These are phyloP conservation scores for Lymantria dispar DNA, from an alignment of 2,888 invertebrate genomes.

Conservation along the genomic window DNA sequence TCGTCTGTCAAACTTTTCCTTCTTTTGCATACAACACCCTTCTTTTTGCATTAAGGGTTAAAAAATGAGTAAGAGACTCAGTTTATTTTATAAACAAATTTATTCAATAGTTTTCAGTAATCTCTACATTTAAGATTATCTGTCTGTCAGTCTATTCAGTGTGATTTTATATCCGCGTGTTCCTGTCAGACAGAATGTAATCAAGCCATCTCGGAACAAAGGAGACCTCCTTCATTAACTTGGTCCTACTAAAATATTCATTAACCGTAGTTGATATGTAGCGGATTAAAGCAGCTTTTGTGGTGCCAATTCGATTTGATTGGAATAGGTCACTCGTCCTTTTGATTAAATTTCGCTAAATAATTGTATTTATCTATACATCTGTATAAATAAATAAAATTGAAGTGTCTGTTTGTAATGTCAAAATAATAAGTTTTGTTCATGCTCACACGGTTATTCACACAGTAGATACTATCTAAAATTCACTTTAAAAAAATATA, in stretches of 20 bases:
- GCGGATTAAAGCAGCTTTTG: conserved; percentile 25
- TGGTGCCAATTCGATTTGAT: conserved; percentile 8
- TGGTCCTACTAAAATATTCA: conserved; percentile 73
- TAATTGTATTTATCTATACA: too few relatives aligned
- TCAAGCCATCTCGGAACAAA: conserved; percentile 72
- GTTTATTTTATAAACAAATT: background rate
- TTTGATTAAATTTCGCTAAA: too few relatives aligned
- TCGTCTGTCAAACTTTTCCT: too few relatives aligned
- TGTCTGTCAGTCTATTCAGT: conserved; percentile 22
- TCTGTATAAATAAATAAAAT: too few relatives aligned
- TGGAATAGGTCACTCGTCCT: background rate
- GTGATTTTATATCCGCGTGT: conserved; percentile 33
- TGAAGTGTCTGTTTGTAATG: too few relatives aligned
- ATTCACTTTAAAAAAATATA: too few relatives aligned
- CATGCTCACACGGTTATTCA: too few relatives aligned
- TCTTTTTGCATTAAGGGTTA: too few relatives aligned
- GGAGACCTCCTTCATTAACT: conserved; percentile 73
- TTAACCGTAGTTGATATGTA: conserved; percentile 51
- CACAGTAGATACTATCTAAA: too few relatives aligned
- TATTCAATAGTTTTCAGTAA: background rate
- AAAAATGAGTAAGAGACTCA: background rate
- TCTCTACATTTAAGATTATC: background rate
- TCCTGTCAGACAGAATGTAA: conserved; percentile 53
- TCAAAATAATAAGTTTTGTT: too few relatives aligned
- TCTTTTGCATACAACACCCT: too few relatives aligned